Evolutionary conservation across 2,888 invertebrate genomes (phyloP).

Genomic region (Pachydiplax longipennis): DNA sequence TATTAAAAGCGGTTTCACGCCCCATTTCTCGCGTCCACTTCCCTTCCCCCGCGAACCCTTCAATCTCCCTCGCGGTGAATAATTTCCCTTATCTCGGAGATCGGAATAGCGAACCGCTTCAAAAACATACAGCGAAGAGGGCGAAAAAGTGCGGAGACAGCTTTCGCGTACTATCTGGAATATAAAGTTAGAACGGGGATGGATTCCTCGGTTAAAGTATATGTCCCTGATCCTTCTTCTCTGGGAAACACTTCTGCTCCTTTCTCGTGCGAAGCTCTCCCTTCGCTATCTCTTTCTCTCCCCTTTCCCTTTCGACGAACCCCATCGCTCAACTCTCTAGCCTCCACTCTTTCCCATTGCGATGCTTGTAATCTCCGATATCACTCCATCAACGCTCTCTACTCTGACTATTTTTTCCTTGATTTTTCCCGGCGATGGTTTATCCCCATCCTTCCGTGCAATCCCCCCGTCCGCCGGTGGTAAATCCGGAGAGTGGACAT

Average conservation of each 20-base stretch:
- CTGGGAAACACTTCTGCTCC: neutral
- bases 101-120: neutral
- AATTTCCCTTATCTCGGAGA: neutral
- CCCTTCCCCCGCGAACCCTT: neutral
- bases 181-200: neutral
- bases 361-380: slow-evolving; percentile 40
- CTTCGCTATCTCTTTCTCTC: neutral
- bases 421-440: neutral
- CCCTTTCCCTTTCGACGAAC: neutral
- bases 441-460: neutral
- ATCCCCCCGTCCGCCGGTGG: neutral
- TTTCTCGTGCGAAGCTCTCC: neutral
- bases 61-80: neutral
- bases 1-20: neutral
- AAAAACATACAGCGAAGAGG: neutral
- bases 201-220: neutral
- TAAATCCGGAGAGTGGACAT: slow-evolving; percentile 12
- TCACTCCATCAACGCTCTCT: slow-evolving; percentile 39
- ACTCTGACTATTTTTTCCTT: neutral
- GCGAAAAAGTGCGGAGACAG: neutral
- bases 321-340: neutral
- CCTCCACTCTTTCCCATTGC: neutral
- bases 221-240: neutral
- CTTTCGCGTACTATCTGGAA: neutral
- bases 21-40: neutral